Conservation (phyloP, 2,797 vertebrate species). For the Dicrostonyx torquatus region DNA sequence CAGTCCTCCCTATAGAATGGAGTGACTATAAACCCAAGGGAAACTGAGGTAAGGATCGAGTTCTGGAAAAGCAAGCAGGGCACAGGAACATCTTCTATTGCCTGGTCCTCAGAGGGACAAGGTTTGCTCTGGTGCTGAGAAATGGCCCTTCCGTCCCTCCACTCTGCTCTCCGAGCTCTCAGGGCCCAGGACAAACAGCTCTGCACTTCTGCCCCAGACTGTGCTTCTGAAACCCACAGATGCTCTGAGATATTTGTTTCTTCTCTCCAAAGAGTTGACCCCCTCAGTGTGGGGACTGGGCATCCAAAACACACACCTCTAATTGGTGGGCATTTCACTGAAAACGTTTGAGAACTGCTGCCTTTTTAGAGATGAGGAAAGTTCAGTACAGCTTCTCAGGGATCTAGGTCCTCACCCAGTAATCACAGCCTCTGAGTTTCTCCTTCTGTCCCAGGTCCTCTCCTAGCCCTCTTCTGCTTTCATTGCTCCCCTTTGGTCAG, state of each 20-base stretch:
- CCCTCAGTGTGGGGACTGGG: accelerated
- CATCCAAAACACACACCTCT: neutral
- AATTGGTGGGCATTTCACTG: neutral
- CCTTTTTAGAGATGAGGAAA: neutral
- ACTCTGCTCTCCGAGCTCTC: neutral
- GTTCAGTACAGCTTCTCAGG: neutral
- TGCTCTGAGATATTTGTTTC: neutral
- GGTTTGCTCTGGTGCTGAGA: neutral
- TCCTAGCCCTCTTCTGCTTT: neutral
- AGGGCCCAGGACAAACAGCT: neutral
- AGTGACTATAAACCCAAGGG: neutral
- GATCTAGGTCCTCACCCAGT: neutral
- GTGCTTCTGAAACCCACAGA: neutral
- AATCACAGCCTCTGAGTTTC: neutral
- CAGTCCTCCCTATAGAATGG: neutral
- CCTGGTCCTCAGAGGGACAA: neutral
- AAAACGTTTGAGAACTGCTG: neutral
- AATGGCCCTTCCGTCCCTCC: neutral
- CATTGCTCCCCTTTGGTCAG: neutral
- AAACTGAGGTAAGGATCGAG: neutral
- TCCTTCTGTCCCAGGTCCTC: neutral
- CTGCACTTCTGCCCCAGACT: neutral
- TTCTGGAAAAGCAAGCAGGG: neutral
- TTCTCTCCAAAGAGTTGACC: neutral
- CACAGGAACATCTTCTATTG: neutral